Percentiles rank a stretch among this genome's conserved stretches.
These are phyloP conservation scores for Biston betularia DNA, from an alignment of 2,888 invertebrate genomes.

Conservation along the genomic window DNA sequence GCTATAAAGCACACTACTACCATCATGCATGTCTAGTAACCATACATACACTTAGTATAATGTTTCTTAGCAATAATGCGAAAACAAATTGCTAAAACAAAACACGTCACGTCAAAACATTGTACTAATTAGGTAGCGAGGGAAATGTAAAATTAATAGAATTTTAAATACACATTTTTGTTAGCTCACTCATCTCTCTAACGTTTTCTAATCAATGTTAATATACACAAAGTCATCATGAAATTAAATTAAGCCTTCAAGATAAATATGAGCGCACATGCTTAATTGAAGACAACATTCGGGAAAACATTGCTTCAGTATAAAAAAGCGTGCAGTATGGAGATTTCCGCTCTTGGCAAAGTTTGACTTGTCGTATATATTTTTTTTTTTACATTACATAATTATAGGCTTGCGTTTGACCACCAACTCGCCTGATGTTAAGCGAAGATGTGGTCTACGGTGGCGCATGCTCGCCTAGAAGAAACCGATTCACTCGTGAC, in stretches of 20 bases:
- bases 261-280: constrained; percentile 24
- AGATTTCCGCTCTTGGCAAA: too few species aligned
- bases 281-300: constrained; percentile 18
- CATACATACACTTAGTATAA: too few species aligned
- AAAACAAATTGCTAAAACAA: neutral
- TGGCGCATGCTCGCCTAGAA: too few species aligned
- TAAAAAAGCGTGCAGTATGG: neutral
- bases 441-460: too few species aligned
- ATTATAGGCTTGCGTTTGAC: too few species aligned
- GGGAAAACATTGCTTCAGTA: constrained; percentile 5
- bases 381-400: too few species aligned
- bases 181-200: neutral
- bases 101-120: neutral
- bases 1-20: too few species aligned
- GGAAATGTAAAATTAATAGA: neutral
- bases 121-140: neutral
- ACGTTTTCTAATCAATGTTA: constrained; percentile 23
- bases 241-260: constrained; percentile 19
- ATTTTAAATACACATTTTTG: constrained; percentile 1
- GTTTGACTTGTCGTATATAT: too few species aligned
- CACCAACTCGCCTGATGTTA: too few species aligned
- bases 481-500: too few species aligned
- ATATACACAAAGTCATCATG: constrained; percentile 14
- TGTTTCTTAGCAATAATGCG: too few species aligned
- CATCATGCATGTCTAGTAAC: too few species aligned